Base-by-base conservation (phyloP, 2,888 invertebrate genomes). In the Gastracanthus pulcherrimus region DNA sequence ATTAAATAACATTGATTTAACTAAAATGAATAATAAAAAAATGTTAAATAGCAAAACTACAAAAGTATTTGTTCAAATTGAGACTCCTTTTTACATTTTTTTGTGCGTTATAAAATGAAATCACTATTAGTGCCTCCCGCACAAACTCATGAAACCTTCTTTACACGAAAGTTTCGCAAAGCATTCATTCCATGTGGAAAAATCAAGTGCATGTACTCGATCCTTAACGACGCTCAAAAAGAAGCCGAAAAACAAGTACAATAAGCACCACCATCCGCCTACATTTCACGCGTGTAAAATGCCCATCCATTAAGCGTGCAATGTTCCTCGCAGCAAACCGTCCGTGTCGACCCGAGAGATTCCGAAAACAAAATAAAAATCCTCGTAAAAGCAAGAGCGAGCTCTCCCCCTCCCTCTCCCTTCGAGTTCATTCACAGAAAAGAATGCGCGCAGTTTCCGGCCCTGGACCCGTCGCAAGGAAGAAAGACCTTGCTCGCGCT, bases 401-500 rank as follows among this genome's bases (percentile, higher is more conserved):
- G 9, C 55, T 55, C 55, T 51, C 51, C 23, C 16, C 51, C 74
- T 48, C 60, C 74, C 78, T 76, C 79, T 72, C 81, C 64, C 66
- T 16, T 45, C 60, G 36, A 34, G 51, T 48, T 70, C 77, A 70
- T 77, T 77, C 70, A 78, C n/a, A 38, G 36, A 75, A 62, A 80
- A 76, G 80, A 80, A 80, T 76, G 76, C 80, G 69, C 60, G n/a
- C 38, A 80, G 76, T 80, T 80, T 80, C 80, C 80, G 75, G 80
- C 41, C 72, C 67, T 69, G 51, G 64, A 41, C 72, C 64, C 51
- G 19, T n/a, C 72, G 62, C 69, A 64, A 60, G 36, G 26, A 38
- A 55, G 36, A 76, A 69, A 69, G 48, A 76, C 55, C n/a, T 67
- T 23, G 11, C 16, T 48, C 62, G 70, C 72, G 69, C n/a, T n/a